These are phyloP conservation scores for Atlantisia rogersi DNA, from an alignment of 2,113 vertebrate genomes.

Conservation along the genomic window DNA sequence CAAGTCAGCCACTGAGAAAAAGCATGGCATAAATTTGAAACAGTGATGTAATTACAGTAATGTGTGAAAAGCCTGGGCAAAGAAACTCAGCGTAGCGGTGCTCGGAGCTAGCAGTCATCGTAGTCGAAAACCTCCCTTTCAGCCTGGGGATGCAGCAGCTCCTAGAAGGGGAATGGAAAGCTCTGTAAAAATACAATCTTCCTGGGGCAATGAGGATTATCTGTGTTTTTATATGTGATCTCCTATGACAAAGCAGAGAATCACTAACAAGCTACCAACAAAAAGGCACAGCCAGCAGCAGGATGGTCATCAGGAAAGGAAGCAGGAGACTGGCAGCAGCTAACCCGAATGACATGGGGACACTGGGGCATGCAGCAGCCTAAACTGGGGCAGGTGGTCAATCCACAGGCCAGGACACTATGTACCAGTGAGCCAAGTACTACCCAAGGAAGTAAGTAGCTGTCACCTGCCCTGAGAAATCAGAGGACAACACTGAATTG, in stretches of 20 bases:
- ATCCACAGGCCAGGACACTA: neutral
- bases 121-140: neutral
- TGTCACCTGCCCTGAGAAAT: neutral
- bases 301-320: neutral
- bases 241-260: neutral
- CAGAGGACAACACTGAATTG: neutral
- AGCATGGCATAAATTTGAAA: neutral
- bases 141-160: neutral
- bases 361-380: neutral
- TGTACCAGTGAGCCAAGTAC: neutral
- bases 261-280: neutral
- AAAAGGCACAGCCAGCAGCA: neutral
- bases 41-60: constrained; percentile 1
- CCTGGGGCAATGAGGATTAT: neutral
- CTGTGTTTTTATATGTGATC: neutral
- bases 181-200: neutral
- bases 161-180: neutral
- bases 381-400: neutral
- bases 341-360: neutral
- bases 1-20: neutral
- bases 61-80: neutral
- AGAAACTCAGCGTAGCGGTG: neutral
- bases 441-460: neutral
- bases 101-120: neutral
- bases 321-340: neutral